These are phyloP conservation scores for Pomatostomus ruficeps DNA, from an alignment of 2,113 vertebrate species.

Conservation along the genomic window DNA sequence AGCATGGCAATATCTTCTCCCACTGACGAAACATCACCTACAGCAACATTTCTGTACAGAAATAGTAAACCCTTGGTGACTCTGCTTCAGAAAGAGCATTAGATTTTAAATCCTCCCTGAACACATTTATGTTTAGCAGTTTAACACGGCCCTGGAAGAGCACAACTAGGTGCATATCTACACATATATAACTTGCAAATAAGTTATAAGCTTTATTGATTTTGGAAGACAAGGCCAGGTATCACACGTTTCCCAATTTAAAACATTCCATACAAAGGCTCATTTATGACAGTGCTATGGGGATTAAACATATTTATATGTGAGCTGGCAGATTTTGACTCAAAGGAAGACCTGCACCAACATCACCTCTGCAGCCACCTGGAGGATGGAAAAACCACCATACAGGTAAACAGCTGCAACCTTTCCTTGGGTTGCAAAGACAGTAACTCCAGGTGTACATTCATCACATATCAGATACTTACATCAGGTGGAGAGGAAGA, in stretches of 20 bases:
- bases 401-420: not conserved
- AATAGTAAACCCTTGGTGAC: not conserved
- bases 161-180: not conserved
- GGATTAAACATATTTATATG: not conserved
- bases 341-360: not conserved
- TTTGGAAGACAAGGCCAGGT: not conserved
- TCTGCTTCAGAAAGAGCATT: not conserved
- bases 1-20: not conserved
- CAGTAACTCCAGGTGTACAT: fast-evolving
- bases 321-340: not conserved
- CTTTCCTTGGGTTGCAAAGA: not conserved
- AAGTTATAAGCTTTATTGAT: not conserved
- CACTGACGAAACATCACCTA: not conserved
- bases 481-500: not conserved
- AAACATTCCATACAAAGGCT: not conserved
- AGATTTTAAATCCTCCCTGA: not conserved
- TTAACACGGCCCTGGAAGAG: not conserved
- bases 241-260: not conserved
- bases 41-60: not conserved
- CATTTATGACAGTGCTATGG: not conserved
- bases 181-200: not conserved
- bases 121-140: not conserved
- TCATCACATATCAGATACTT: not conserved
- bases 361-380: not conserved
- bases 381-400: not conserved